phyloP scores from a whole-genome alignment of 2,888 invertebrate species.

The Trichopoda pennipes region DNA sequence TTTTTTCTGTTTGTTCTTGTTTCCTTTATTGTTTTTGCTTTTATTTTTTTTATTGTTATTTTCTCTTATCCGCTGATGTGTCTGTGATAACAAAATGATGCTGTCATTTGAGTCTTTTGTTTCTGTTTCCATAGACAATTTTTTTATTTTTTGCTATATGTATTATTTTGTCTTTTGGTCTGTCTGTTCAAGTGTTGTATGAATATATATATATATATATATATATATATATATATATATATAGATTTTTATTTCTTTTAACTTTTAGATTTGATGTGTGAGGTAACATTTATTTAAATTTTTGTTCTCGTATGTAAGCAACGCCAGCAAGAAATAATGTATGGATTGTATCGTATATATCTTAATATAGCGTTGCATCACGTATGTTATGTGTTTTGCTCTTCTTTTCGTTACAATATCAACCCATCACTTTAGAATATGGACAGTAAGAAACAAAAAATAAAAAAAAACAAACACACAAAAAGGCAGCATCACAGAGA shows the following conservation, averaged over 20 bases:
- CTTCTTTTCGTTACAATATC: conserved; percentile 40
- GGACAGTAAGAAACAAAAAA: not conserved
- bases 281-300: conserved; percentile 66
- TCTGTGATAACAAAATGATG: conserved; percentile 69
- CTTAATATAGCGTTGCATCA: conserved; percentile 31
- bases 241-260: not conserved
- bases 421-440: conserved; percentile 53
- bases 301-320: conserved; percentile 53
- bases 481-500: conserved; percentile 36
- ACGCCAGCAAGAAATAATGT: conserved; percentile 5
- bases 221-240: not conserved
- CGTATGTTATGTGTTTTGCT: conserved; percentile 31
- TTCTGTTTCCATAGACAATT: conserved; percentile 29
- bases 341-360: conserved; percentile 30
- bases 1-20: conserved; percentile 28
- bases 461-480: not conserved
- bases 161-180: conserved; percentile 6
- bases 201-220: not conserved
- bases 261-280: conserved; percentile 54
- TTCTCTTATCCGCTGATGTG: conserved; percentile 66
- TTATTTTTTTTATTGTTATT: not conserved
- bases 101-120: conserved; percentile 57
- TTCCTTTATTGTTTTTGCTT: conserved; percentile 68
- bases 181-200: conserved; percentile 7
- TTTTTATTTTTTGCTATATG: conserved; percentile 8